These are phyloP conservation scores for Pipistrellus pygmaeus DNA, from an alignment of 2,797 vertebrate genomes.

Conservation along the genomic window DNA sequence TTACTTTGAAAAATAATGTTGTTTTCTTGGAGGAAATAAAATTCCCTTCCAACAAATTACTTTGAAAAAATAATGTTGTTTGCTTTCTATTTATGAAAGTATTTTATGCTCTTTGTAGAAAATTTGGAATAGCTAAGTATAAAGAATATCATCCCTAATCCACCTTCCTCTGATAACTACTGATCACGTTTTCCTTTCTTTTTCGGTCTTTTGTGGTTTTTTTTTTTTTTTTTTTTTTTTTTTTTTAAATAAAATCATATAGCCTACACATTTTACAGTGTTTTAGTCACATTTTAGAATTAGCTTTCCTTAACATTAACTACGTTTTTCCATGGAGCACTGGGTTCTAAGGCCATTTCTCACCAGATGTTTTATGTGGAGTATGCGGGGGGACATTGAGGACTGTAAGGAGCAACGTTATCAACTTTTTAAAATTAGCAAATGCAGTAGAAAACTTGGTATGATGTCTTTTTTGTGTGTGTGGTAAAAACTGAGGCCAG, in stretches of 20 bases:
- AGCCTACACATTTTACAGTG: background rate
- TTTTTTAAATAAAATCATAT: too few species aligned
- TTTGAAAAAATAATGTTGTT: slow-evolving; percentile 20
- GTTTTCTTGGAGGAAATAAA: slow-evolving; percentile 27
- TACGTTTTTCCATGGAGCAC: background rate
- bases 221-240: too few species aligned
- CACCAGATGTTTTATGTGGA: background rate
- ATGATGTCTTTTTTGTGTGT: background rate
- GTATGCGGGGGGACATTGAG: background rate
- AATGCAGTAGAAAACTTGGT: background rate
- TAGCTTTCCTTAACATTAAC: background rate
- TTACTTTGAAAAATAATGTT: slow-evolving; percentile 24
- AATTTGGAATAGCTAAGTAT: background rate
- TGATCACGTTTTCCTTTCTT: background rate
- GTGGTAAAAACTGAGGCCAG: background rate
- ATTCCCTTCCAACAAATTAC: background rate
- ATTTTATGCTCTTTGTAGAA: background rate
- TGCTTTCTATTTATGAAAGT: background rate
- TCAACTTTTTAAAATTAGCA: background rate
- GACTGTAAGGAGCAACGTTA: background rate
- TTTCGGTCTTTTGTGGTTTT: background rate
- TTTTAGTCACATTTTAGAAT: background rate
- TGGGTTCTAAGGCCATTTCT: background rate
- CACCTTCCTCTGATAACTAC: background rate
- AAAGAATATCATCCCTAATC: background rate